These are phyloP conservation scores for Aricia artaxerxes DNA, from an alignment of 2,888 invertebrate genomes.

Conservation along the genomic window DNA sequence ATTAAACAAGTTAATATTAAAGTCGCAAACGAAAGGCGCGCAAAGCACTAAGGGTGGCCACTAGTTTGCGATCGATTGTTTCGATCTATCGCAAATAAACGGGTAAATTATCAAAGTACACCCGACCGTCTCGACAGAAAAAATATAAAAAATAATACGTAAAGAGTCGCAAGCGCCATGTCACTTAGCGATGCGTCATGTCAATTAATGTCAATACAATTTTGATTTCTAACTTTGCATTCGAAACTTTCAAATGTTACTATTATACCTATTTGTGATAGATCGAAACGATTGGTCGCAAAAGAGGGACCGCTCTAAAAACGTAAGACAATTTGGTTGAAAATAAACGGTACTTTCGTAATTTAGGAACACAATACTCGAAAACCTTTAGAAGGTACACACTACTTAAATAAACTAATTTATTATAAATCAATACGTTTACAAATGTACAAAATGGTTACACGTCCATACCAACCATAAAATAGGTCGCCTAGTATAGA, in stretches of 20 bases:
- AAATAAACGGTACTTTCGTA: conserved; percentile 62
- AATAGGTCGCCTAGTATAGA: conserved; percentile 57
- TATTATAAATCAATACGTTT: conserved; percentile 49
- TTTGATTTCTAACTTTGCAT: no score
- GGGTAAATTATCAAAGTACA: neutral
- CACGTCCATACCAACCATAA: conserved; percentile 47
- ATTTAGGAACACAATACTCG: conserved; percentile 72
- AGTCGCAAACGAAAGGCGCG: conserved; percentile 50
- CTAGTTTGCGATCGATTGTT: neutral
- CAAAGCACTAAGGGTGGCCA: conserved; percentile 42
- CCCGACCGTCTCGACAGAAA: no score
- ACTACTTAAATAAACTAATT: conserved; percentile 47
- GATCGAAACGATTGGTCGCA: neutral
- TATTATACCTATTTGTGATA: no score
- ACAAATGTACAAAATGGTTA: conserved; percentile 59
- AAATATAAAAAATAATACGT: neutral
- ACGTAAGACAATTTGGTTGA: conserved; percentile 66
- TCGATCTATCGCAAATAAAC: neutral
- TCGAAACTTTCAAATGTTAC: no score
- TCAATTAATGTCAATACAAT: no score
- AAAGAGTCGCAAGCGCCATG: no score
- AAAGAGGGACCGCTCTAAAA: conserved; percentile 37
- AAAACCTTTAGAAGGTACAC: conserved; percentile 62
- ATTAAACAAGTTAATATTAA: conserved; percentile 74
- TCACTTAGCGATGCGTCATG: no score